These are phyloP conservation scores for Oreamnos americanus DNA, from an alignment of 2,113 vertebrate species.

Conservation along the genomic window DNA sequence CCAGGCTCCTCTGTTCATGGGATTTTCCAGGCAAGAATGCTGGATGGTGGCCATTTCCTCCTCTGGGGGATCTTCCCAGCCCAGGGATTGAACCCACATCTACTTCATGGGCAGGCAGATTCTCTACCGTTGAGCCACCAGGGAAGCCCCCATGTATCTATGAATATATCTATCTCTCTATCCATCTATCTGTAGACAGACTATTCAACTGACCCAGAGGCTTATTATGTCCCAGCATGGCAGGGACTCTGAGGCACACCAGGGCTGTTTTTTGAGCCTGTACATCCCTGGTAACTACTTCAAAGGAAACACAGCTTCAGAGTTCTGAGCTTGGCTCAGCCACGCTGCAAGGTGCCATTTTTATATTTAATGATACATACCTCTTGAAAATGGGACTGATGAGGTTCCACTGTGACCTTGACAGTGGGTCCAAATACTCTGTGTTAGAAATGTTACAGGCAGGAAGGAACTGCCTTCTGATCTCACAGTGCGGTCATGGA, in stretches of 20 bases:
- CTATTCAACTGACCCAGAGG: not conserved
- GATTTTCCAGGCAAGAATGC: not conserved
- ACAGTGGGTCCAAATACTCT: not conserved
- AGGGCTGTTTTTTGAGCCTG: not conserved
- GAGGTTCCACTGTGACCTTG: not conserved
- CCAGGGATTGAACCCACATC: not conserved
- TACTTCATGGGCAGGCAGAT: not conserved
- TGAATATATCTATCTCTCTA: not conserved
- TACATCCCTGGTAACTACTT: not conserved
- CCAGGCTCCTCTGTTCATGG: not conserved
- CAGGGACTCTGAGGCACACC: not conserved
- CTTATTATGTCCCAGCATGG: fast-evolving
- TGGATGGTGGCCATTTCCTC: not conserved
- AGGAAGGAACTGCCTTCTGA: not conserved
- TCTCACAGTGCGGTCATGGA: not conserved
- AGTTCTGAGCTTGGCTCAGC: not conserved
- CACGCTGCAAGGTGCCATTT: not conserved
- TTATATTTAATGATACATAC: not conserved
- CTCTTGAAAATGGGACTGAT: slow-evolving; percentile 16
- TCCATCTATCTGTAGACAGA: not conserved
- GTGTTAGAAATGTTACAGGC: not conserved
- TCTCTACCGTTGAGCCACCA: not conserved
- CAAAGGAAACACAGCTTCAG: not conserved
- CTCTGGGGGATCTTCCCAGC: not conserved
- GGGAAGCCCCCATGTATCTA: not conserved